Evolutionary conservation across 2,888 invertebrate species (phyloP).

Genomic region (Drosophila melanosoma): DNA sequence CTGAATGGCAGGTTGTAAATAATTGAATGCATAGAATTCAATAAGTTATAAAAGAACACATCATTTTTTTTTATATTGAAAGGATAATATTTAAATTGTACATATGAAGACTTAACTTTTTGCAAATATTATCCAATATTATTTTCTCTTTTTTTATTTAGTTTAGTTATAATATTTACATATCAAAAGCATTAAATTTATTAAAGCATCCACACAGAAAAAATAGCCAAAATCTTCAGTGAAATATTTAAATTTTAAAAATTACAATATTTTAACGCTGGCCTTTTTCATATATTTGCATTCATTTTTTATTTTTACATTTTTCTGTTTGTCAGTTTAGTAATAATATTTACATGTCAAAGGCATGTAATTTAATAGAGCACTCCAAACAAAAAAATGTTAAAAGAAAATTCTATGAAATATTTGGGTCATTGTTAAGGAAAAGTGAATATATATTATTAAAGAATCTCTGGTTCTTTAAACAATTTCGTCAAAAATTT

Average conservation of each 20-base stretch:
- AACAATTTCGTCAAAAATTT: neutral
- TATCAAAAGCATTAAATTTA: constrained; percentile 5
- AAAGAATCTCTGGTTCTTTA: neutral
- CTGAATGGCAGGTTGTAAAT: constrained; percentile 11
- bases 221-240: neutral
- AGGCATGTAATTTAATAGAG: constrained; percentile 15
- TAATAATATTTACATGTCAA: constrained; percentile 20
- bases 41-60: neutral
- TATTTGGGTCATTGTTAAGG: neutral
- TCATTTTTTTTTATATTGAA: neutral
- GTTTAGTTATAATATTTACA: constrained; percentile 20
- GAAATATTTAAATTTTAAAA: constrained; percentile 3
- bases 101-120: neutral
- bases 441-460: neutral
- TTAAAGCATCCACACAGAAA: constrained; percentile 1
- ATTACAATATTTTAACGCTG: neutral
- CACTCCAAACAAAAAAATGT: neutral
- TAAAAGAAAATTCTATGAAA: constrained; percentile 2
- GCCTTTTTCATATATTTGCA: neutral
- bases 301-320: neutral
- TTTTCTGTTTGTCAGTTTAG: constrained; percentile 2
- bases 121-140: neutral
- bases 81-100: too few species aligned
- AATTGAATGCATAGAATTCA: constrained; percentile 9
- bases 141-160: neutral